phyloP scores from a whole-genome alignment of 1,140 invertebrate species.

The Bombus confusus region DNA sequence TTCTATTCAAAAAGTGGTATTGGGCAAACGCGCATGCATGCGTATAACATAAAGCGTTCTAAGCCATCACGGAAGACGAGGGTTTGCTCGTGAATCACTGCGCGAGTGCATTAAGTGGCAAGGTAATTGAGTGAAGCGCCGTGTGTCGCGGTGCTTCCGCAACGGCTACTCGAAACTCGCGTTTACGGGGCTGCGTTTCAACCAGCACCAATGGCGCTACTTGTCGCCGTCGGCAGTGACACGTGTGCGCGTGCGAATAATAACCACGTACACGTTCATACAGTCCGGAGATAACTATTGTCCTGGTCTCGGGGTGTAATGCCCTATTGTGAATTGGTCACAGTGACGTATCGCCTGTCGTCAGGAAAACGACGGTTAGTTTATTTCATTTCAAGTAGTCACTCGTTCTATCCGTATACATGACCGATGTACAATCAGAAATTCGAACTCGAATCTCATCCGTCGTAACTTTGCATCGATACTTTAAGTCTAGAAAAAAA shows the following conservation, averaged over 20 bases:
- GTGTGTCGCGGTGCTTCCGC: conserved; percentile 44
- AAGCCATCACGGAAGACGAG: conserved; percentile 24
- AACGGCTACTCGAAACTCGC: conserved; percentile 39
- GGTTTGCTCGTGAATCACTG: conserved; percentile 21
- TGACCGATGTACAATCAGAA: neutral
- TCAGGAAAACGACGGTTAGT: conserved; percentile 61
- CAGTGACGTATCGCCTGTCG: conserved; percentile 70
- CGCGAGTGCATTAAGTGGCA: conserved; percentile 36
- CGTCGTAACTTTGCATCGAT: no score
- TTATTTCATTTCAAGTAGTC: conserved; percentile 56
- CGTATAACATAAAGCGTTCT: neutral
- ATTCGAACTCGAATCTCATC: neutral
- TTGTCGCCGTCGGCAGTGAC: conserved; percentile 45
- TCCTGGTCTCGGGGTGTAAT: conserved; percentile 60
- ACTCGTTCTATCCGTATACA: neutral
- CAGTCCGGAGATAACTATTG: conserved; percentile 63
- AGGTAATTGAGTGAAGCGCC: conserved; percentile 47
- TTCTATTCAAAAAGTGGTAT: neutral
- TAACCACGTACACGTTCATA: conserved; percentile 59
- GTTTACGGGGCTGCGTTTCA: conserved; percentile 18
- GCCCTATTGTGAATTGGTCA: conserved; percentile 73
- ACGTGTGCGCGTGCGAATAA: conserved; percentile 62
- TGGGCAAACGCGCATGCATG: no score
- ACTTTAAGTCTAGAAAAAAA: no score
- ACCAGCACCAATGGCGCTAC: conserved; percentile 39